These are phyloP conservation scores for Sternotherus odoratus DNA, from an alignment of 2,797 vertebrate genomes.

Conservation along the genomic window DNA sequence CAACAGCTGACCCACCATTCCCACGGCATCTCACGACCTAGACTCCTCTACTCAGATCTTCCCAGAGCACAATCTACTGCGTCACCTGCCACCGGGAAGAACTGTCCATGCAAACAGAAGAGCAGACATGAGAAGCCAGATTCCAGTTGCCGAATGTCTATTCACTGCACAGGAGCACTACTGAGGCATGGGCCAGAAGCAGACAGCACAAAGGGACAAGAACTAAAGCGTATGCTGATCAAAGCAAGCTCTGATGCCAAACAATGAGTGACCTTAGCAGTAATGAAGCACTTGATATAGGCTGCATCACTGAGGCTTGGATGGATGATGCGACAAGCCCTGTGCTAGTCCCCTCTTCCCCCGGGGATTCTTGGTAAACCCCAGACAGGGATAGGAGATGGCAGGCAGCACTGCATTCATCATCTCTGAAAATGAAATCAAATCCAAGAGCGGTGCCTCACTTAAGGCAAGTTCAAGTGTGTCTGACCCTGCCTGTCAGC, in stretches of 20 bases:
- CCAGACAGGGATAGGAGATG: background rate
- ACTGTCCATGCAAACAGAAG: background rate
- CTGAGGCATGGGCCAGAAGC: too few relatives aligned
- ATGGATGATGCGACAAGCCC: background rate
- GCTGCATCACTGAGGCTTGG: background rate
- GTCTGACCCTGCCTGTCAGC: too few relatives aligned
- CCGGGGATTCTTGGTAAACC: too few relatives aligned
- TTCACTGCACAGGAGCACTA: too few relatives aligned
- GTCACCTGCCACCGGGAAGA: accelerated
- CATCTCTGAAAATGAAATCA: background rate
- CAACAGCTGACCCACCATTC: conserved; percentile 16
- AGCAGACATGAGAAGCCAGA: accelerated
- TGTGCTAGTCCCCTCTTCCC: too few relatives aligned
- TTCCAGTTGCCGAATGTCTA: too few relatives aligned
- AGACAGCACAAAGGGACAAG: too few relatives aligned
- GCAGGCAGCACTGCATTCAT: accelerated
- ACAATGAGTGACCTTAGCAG: too few relatives aligned
- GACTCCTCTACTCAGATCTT: background rate
- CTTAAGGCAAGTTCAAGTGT: too few relatives aligned
- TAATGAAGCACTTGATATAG: background rate
- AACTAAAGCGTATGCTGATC: background rate
- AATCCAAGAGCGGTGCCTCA: background rate
- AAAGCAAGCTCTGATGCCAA: background rate
- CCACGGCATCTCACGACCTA: background rate
- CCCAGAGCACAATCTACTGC: background rate